Evolutionary conservation across 2,888 invertebrate genomes (phyloP).

Genomic region (Parelbella ahira): DNA sequence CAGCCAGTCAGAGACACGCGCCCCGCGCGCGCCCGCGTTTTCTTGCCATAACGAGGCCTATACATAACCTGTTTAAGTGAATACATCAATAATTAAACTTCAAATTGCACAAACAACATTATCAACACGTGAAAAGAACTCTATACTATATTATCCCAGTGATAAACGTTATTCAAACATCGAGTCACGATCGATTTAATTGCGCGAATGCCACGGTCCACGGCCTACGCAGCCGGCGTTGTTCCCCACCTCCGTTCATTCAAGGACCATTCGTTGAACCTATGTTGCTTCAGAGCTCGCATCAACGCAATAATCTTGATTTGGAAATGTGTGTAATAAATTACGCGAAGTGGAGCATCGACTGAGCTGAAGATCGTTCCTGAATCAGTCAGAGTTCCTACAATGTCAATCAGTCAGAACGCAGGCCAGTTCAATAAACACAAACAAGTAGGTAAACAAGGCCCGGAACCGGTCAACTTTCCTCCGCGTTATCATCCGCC

Average conservation of each 20-base stretch:
- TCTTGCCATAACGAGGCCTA: conserved; percentile 36
- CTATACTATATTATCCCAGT: conserved; percentile 13
- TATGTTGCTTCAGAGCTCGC: conserved; percentile 59
- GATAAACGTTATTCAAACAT: conserved; percentile 25
- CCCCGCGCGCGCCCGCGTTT: conserved; percentile 63
- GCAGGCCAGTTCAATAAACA: conserved; percentile 71
- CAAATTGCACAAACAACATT: conserved; percentile 29
- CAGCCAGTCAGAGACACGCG: conserved; percentile 58
- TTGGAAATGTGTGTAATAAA: conserved; percentile 55
- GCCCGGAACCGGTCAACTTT: conserved; percentile 77
- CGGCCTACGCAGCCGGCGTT: conserved; percentile 75
- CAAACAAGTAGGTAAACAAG: conserved; percentile 78
- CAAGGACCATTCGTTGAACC: conserved; percentile 77
- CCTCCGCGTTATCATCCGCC: conserved; percentile 91
- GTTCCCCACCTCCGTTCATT: conserved; percentile 72
- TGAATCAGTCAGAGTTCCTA: conserved; percentile 43
- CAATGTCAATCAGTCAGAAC: conserved; percentile 78
- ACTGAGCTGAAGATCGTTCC: conserved; percentile 54
- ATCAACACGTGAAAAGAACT: conserved; percentile 28
- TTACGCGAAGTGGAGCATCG: conserved; percentile 42
- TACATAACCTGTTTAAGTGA: conserved; percentile 47
- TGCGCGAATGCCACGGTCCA: conserved; percentile 76
- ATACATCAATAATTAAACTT: conserved; percentile 46
- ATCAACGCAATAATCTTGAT: conserved; percentile 47
- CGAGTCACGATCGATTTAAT: conserved; percentile 47